These are phyloP conservation scores for Nephotettix cincticeps DNA, from an alignment of 1,140 invertebrate genomes.

Conservation along the genomic window DNA sequence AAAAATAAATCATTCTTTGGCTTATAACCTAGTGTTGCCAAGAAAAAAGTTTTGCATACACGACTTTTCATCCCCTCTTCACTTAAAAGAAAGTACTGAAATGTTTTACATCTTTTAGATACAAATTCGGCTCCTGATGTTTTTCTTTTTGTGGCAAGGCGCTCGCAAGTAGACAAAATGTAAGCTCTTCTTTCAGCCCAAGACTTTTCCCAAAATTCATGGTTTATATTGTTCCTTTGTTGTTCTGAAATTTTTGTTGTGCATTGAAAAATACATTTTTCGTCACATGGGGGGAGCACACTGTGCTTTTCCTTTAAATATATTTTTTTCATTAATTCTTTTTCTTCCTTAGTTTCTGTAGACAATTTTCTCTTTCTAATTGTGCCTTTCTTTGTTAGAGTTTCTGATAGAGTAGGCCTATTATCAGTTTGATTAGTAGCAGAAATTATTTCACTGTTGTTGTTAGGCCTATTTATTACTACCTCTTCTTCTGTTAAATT, in stretches of 20 bases:
- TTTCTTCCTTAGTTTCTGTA: too few species aligned
- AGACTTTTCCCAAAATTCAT: neutral
- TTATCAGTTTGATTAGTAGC: too few species aligned
- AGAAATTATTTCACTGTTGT: too few species aligned
- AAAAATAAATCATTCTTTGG: conserved; percentile 17
- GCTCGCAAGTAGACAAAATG: neutral
- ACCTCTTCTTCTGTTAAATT: conserved; percentile 6
- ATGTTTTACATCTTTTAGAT: conserved; percentile 6
- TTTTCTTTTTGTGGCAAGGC: neutral
- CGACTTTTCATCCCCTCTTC: neutral
- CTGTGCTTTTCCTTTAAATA: conserved; percentile 6
- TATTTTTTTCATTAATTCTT: neutral
- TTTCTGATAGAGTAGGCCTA: too few species aligned
- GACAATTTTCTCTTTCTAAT: too few species aligned
- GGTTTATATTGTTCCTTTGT: conserved; percentile 22
- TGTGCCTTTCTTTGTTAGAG: too few species aligned
- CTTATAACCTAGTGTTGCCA: conserved; percentile 23
- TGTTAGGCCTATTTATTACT: neutral
- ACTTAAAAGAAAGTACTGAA: neutral
- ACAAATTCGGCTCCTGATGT: neutral
- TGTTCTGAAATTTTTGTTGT: conserved; percentile 19
- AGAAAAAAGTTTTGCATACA: conserved; percentile 29
- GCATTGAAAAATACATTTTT: conserved; percentile 4
- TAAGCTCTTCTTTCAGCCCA: neutral
- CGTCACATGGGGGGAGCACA: neutral